A percentile compares a stretch with the other conserved stretches of the same genome.
These are phyloP conservation scores for Clarias gariepinus DNA, from an alignment of 2,113 vertebrate genomes.

Conservation along the genomic window DNA sequence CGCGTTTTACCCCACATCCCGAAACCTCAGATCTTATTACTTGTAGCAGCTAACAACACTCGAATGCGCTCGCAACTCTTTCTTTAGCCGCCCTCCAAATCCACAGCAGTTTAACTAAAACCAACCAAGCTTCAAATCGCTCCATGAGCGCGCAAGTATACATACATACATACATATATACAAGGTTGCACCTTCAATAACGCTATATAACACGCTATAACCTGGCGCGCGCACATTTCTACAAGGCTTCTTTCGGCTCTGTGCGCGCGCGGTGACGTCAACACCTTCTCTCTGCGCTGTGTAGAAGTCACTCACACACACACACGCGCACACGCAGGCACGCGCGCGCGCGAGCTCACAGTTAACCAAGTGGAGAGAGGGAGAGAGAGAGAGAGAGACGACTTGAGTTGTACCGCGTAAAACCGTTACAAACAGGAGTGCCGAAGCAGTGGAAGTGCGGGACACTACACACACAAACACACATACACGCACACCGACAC, in stretches of 20 bases:
- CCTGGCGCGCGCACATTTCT: not conserved
- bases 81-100: not conserved
- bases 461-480: constrained; percentile 15
- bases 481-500: not conserved
- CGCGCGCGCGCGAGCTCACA: not conserved
- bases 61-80: not conserved
- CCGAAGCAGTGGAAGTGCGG: constrained; percentile 38
- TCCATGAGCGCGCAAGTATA: not conserved
- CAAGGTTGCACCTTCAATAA: too few species aligned
- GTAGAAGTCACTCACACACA: constrained; percentile 13
- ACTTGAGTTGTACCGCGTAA: constrained; percentile 35
- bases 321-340: not conserved
- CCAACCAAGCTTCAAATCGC: not conserved
- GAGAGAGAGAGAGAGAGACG: constrained; percentile 24
- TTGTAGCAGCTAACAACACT: not conserved
- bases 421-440: constrained; percentile 46
- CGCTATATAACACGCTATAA: not conserved
- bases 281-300: not conserved
- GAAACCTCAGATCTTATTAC: not conserved
- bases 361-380: constrained; percentile 8
- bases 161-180: not conserved
- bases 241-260: not conserved
- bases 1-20: not conserved
- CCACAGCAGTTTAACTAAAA: not conserved
- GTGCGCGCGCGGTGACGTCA: constrained; percentile 33